Evolutionary conservation across 2,888 invertebrate species (phyloP).

Genomic region (Lypha dubia): DNA sequence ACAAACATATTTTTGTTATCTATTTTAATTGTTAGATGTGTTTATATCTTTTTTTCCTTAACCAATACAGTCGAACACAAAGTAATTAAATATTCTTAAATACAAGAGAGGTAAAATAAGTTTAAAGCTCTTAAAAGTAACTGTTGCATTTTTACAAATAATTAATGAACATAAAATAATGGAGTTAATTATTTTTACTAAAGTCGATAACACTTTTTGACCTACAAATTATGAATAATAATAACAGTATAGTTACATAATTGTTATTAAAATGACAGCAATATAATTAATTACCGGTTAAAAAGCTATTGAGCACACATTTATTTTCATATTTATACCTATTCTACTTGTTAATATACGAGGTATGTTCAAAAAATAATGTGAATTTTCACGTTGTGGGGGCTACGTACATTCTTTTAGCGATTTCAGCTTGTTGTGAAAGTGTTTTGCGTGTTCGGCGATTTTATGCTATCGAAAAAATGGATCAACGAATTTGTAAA

Average conservation of each 20-base stretch:
- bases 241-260: background rate
- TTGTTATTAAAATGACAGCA: conserved; percentile 6
- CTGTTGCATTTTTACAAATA: background rate
- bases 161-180: background rate
- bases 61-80: conserved; percentile 14
- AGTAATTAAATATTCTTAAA: background rate
- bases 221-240: conserved; percentile 49
- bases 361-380: no score
- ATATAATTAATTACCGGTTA: background rate
- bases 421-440: no score
- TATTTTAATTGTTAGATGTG: conserved; percentile 9
- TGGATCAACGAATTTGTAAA: no score
- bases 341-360: no score
- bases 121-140: conserved; percentile 15
- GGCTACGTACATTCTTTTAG: no score
- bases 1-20: background rate
- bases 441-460: no score
- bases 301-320: no score
- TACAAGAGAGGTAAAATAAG: conserved; percentile 16
- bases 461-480: no score
- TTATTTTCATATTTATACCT: no score
- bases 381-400: no score
- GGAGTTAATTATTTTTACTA: background rate
- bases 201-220: conserved; percentile 66
- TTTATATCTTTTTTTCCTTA: conserved; percentile 15